phyloP scores from a whole-genome alignment of 2,888 invertebrate genomes.

The Leptopilina syphax region DNA sequence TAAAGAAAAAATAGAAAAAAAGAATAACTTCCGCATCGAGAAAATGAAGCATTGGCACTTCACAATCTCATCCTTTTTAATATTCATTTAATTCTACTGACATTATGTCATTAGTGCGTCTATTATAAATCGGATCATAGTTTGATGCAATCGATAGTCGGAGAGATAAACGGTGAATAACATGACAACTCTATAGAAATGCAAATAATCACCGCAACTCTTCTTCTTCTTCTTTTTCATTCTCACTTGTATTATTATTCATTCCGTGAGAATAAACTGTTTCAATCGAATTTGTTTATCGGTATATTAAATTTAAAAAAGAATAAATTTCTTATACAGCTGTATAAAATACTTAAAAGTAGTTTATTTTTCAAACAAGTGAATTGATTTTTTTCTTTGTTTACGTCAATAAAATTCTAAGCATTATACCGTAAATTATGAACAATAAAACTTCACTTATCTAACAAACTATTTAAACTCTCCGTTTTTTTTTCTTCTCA shows the following conservation, averaged over 20 bases:
- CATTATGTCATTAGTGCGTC: conserved; percentile 31
- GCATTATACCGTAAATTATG: conserved; percentile 2
- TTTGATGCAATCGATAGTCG: conserved; percentile 23
- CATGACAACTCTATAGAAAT: neutral
- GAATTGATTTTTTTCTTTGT: conserved; percentile 25
- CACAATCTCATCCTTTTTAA: neutral
- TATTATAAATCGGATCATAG: conserved; percentile 21
- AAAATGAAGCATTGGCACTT: conserved; percentile 12
- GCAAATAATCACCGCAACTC: neutral
- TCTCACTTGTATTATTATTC: neutral
- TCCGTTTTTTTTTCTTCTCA: neutral
- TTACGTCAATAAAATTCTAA: conserved; percentile 24
- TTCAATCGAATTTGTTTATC: conserved; percentile 24
- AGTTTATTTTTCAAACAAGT: neutral
- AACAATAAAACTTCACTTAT: conserved; percentile 21
- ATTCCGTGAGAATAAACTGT: conserved; percentile 24
- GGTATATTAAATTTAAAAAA: neutral
- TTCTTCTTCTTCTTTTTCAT: neutral
- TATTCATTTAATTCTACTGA: conserved; percentile 8
- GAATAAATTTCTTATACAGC: neutral
- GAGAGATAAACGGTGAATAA: conserved; percentile 21
- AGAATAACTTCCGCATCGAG: conserved; percentile 1
- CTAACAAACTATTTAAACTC: conserved; percentile 19
- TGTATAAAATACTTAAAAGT: neutral
- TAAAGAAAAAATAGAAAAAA: neutral